Percentiles rank a stretch among this genome's conserved stretches.
Conservation (phyloP, 2,888 invertebrate genomes). For the Lasioglossum calceatum region DNA sequence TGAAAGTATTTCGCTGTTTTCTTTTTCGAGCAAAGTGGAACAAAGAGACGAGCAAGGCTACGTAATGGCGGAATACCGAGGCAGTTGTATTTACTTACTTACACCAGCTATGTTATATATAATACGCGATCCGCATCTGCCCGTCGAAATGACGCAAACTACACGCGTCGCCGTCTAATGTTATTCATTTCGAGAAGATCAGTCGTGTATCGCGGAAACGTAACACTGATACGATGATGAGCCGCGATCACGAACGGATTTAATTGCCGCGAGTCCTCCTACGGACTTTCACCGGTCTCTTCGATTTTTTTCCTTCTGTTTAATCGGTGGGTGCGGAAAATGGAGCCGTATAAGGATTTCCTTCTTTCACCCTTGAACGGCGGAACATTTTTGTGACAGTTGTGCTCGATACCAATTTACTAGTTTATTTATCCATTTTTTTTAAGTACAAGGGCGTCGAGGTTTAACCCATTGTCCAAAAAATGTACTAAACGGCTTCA, state of each 20-base stretch:
- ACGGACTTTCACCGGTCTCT: neutral
- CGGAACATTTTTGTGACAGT: too few relatives aligned
- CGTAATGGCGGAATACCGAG: constrained; percentile 38
- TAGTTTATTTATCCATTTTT: too few relatives aligned
- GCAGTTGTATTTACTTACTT: neutral
- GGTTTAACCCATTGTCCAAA: too few relatives aligned
- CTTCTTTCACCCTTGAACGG: too few relatives aligned
- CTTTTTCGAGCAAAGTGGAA: constrained; percentile 26
- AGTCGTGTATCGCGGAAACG: neutral
- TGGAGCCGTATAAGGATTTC: too few relatives aligned
- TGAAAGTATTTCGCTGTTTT: constrained; percentile 54
- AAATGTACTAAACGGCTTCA: too few relatives aligned
- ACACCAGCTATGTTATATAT: constrained; percentile 7
- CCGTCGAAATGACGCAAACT: neutral
- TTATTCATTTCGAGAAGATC: neutral
- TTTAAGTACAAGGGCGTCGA: too few relatives aligned
- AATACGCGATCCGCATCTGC: constrained; percentile 36
- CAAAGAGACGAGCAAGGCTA: constrained; percentile 37
- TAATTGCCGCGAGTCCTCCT: neutral
- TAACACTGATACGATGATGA: constrained; percentile 28
- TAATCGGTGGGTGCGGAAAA: neutral
- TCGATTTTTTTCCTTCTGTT: neutral
- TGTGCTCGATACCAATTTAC: too few relatives aligned
- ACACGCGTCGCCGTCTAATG: neutral
- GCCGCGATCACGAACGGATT: neutral